Base-by-base conservation (phyloP, 2,113 vertebrate species). In the Ochotona curzoniae region DNA sequence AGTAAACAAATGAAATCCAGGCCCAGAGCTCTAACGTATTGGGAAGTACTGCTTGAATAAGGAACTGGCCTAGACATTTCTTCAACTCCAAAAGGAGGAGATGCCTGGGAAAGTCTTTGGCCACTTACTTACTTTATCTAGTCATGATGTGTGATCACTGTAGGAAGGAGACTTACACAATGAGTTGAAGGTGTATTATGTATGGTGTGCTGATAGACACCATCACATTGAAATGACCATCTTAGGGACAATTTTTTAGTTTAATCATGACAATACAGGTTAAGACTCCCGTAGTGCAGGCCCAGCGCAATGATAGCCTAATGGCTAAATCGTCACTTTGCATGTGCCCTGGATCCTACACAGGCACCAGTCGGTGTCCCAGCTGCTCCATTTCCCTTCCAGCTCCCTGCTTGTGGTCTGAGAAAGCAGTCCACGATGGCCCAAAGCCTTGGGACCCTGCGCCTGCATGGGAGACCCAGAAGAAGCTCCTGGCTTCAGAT, bases 11-110 rank as follows among this genome's bases (percentile, higher is more conserved):
- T 49, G 7, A 83, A 7, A 38, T 47, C 15, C 0, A 28, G 18
- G n/a, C 83, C 67, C 20, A 75, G 18, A 86, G 15, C 20, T 87
- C 35, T 60, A 26, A 83, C 91, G 79, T 83, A 14, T 79, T 93
- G 66, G 75, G 47, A 78, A 87, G 28, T 3, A 38, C 83, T 80
- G 73, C 2, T 54, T 18, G 6, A 74, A 17, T 63, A 54, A 63
- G 61, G 30, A 26, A 44, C 71, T 67, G 70, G 87, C 44, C 61
- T 28, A 63, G 70, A 54, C 14, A 6, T 15, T 71, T 73, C 76
- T 60, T 49, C 12, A 75, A 30, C 9, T 7, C 9, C 38, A 44
- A 21, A 6, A 47, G 76, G n/a, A 90, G 15, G 28, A 18, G 44
- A 89, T 79, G 8, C 61, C 91, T 73, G 14, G 15, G 18, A 85